These are phyloP conservation scores for Phaethornis superciliosus DNA, from an alignment of 2,113 vertebrate genomes.

Conservation along the genomic window DNA sequence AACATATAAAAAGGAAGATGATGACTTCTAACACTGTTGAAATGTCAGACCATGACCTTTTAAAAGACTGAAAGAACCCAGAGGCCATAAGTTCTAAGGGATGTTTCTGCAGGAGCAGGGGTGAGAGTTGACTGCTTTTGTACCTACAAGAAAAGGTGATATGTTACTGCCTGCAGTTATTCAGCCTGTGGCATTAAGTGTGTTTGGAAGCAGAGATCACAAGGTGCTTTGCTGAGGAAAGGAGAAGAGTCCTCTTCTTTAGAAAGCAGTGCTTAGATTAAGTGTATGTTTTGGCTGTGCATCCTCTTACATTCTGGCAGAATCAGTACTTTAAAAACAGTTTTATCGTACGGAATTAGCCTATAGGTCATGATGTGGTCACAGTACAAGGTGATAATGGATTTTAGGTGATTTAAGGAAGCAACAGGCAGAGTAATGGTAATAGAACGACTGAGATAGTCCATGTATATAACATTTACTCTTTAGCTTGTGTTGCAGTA, in stretches of 20 bases:
- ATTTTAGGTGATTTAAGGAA: not conserved
- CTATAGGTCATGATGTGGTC: not conserved
- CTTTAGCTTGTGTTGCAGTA: not conserved
- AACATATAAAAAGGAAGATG: not conserved
- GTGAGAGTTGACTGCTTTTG: not conserved
- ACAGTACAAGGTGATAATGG: too few species aligned
- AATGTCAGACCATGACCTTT: not conserved
- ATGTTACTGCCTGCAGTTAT: not conserved
- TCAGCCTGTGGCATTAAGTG: rapidly evolving
- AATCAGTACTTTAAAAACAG: not conserved
- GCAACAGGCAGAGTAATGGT: not conserved
- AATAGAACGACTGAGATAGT: not conserved
- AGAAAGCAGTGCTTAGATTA: not conserved
- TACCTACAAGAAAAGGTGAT: not conserved
- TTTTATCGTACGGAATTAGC: not conserved
- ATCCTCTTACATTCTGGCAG: not conserved
- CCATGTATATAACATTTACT: not conserved
- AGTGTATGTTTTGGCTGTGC: not conserved
- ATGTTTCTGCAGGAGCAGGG: not conserved
- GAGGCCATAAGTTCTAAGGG: not conserved
- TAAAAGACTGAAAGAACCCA: not conserved
- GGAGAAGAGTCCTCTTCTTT: not conserved
- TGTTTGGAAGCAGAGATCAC: not conserved
- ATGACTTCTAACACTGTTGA: not conserved
- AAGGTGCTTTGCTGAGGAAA: not conserved